Base-by-base conservation (phyloP, 2,888 invertebrate genomes). In the Hemicrepidius hirtus region DNA sequence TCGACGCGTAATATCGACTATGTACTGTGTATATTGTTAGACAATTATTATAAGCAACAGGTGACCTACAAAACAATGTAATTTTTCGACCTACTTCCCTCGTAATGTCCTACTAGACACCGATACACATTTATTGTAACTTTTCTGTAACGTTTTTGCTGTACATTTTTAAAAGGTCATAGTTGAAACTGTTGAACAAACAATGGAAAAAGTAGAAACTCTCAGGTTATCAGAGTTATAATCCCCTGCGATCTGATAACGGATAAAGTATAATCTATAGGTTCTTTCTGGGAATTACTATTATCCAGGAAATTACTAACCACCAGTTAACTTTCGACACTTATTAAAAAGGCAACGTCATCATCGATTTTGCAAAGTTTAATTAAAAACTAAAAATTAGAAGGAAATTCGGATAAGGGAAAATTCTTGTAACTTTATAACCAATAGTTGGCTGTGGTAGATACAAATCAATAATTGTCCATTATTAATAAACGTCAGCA, bases 1-100 rank as follows among this genome's bases (percentile, higher is more conserved):
- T 40, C 40, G 2, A 40, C n/a, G 13, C 40, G 13, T 13, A 40
- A 13, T 40, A 40, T 40, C n/a, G 40, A 40, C 4, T 13, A 40
- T 13, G n/a, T 40, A 40, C 13, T 6, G 13, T 3, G 40, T 40
- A 13, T 4, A 40, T 13, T 13, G 13, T 12, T 32, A 53, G 53
- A 28, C 57, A 57, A 60, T 60, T 60, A 60, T 44, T 44, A 9
- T 28, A 28, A 60, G 60, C 60, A 60, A 60, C 60, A 60, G 60
- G 60, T 60, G 60, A 60, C 60, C 60, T 60, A 60, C 60, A 60
- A 57, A 53, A 55, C 32, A 55, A 55, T 55, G 32, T 20, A 20
- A 57, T 57, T 57, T 57, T 57, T 57, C 20, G 57, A 37, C 57
- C 57, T 21, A 53, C 57, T 46, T 46, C 46, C 10, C 7, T 3